Evolutionary conservation across 2,113 vertebrate species (phyloP), one percentile per base, ranked within the genome.

Genomic region (Lutjanus erythropterus): DNA sequence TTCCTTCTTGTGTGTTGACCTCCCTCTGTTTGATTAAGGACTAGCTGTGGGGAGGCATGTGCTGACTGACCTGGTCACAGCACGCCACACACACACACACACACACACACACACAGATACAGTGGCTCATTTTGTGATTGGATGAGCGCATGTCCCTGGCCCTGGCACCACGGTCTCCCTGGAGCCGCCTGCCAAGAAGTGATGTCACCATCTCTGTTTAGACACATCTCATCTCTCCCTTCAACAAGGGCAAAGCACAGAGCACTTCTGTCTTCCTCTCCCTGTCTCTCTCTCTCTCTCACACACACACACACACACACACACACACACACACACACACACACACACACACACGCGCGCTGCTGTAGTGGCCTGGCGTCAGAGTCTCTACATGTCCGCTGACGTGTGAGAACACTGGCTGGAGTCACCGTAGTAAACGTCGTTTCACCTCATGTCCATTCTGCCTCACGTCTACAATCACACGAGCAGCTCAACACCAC

Each of bases 151-250:
- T 47, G 75, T 77, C 58, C 37, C 60, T 46, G 83, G 84, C 78
- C 60, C 55, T 44, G 88, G 80, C 86, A 84, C 73, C 71, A 14
- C 69, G 35, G 78, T 82, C 68, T 89, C 89, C 89, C 81, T 75
- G 78, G 82, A 88, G 88, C 83, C 21, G 66, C 76, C 84, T 84
- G 88, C 86, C 86, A 87, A 87, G 88, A 80, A 84, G 76, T 93
- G 90, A 92, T 90, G 91, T 92, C 92, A 92, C 83, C 78, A 50
- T 88, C 68, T 85, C 84, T 88, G 86, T 86, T 87, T 80, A 80
- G 86, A 88, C 73, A 78, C 81, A 84, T 86, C 83, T 86, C 87
- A 60, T 90, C 87, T 81, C 86, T 89, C 31, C 53, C 76, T 75
- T 80, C 56, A 80, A 89, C 88, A 88, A 86, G 84, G 89, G 71